Evolutionary conservation across 2,797 vertebrate genomes (phyloP).

Genomic region (Melanotaenia trifasciata): DNA sequence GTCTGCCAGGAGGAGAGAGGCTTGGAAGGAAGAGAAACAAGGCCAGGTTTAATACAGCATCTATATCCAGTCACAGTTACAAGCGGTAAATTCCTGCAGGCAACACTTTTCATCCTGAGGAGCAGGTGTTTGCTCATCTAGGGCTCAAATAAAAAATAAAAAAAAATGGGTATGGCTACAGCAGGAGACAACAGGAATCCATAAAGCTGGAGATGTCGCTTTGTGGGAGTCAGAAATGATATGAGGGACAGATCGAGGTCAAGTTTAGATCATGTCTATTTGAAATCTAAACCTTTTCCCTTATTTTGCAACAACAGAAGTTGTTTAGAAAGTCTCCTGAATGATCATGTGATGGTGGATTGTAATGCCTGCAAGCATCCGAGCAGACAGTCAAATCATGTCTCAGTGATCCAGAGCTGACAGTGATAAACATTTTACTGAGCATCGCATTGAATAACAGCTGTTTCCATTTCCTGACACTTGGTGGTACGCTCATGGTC

Average conservation of each 20-base stretch:
- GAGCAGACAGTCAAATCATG: neutral
- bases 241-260: constrained; percentile 5
- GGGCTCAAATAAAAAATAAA: constrained; percentile 8
- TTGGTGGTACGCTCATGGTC: constrained; percentile 11
- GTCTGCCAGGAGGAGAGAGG: constrained; percentile 46
- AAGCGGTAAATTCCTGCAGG: constrained; percentile 8
- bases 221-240: neutral
- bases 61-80: neutral
- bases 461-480: constrained; percentile 20
- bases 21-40: constrained; percentile 9
- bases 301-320: neutral
- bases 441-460: neutral
- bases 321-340: neutral
- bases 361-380: constrained; percentile 1
- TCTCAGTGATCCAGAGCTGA: neutral
- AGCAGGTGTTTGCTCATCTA: constrained; percentile 44
- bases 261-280: neutral
- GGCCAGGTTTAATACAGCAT: constrained; percentile 5
- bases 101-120: constrained; percentile 12
- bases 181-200: constrained; percentile 8
- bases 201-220: constrained; percentile 18
- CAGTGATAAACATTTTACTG: neutral
- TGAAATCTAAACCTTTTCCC: constrained; percentile 5
- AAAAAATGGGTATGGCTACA: constrained; percentile 21
- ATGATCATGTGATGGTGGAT: neutral